Conservation (phyloP, 2,888 invertebrate species). For the Silvanus unidentatus region DNA sequence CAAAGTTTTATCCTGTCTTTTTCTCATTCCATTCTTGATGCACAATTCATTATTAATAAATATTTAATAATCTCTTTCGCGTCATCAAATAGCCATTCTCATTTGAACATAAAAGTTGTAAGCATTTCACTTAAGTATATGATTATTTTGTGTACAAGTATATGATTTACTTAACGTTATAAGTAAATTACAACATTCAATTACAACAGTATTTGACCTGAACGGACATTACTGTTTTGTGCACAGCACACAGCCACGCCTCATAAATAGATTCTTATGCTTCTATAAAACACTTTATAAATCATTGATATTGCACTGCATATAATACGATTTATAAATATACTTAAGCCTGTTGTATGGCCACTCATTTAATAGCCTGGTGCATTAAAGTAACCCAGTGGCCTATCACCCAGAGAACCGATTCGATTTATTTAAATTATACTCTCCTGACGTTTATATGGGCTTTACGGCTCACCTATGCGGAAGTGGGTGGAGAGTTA, state of each 20-base stretch:
- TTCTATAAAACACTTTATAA: conserved; percentile 21
- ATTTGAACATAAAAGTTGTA: too few relatives aligned
- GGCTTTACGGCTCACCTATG: conserved; percentile 22
- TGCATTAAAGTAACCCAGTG: conserved; percentile 37
- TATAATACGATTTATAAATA: too few relatives aligned
- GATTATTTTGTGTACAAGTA: too few relatives aligned
- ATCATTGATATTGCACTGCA: conserved; percentile 22
- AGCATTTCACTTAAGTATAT: too few relatives aligned
- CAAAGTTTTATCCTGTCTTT: too few relatives aligned
- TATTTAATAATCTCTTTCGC: too few relatives aligned
- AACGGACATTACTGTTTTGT: conserved; percentile 12
- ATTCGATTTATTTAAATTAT: conserved; percentile 33
- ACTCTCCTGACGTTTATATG: conserved; percentile 28
- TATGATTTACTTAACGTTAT: too few relatives aligned
- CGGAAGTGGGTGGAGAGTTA: conserved; percentile 28
- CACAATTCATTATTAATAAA: too few relatives aligned
- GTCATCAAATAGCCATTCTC: too few relatives aligned
- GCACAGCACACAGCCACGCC: conserved; percentile 9
- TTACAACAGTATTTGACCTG: conserved; percentile 12
- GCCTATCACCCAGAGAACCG: conserved; percentile 38
- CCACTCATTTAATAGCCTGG: conserved; percentile 24
- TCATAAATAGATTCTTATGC: conserved; percentile 5
- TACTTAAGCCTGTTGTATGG: conserved; percentile 11
- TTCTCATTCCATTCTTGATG: too few relatives aligned
- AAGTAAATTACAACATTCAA: conserved; percentile 10